These are phyloP conservation scores for Syngnathus rostellatus DNA, from an alignment of 2,797 vertebrate species.

Conservation along the genomic window DNA sequence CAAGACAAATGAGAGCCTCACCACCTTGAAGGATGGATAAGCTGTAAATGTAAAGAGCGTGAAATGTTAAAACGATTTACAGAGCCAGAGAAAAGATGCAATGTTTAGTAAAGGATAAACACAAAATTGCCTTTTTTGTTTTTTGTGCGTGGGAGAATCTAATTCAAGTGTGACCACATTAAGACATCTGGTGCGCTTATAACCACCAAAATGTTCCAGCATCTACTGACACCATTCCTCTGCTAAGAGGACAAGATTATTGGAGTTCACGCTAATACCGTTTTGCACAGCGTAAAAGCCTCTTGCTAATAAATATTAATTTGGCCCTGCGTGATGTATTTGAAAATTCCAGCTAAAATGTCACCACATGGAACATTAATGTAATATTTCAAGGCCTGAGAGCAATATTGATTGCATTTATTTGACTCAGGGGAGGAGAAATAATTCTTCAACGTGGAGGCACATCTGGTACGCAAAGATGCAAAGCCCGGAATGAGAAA, in stretches of 20 bases:
- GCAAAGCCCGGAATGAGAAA: slow-evolving; percentile 92
- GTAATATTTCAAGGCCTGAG: slow-evolving; percentile 99
- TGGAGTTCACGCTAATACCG: slow-evolving; percentile 91
- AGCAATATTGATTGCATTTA: slow-evolving; percentile 99
- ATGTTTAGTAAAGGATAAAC: slow-evolving; percentile 6
- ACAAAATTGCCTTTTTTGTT: slow-evolving; percentile 8
- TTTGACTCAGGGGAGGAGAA: slow-evolving; percentile 99
- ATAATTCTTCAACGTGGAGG: slow-evolving; percentile 99
- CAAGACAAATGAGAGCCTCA: slow-evolving; percentile 44
- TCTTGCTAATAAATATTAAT: slow-evolving; percentile 99
- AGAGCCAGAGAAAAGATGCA: slow-evolving; percentile 2
- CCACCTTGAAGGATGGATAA: slow-evolving; percentile 28
- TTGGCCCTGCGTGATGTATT: slow-evolving; percentile 99
- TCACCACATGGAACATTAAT: slow-evolving; percentile 99
- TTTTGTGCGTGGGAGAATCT: neutral
- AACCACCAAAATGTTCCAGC: slow-evolving; percentile 45
- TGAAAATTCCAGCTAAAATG: slow-evolving; percentile 99
- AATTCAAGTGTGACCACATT: slow-evolving; percentile 16
- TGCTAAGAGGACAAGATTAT: slow-evolving; percentile 69
- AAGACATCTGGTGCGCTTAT: slow-evolving; percentile 28
- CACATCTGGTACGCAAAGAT: slow-evolving; percentile 99
- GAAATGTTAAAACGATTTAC: slow-evolving; percentile 31
- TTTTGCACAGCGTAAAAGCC: slow-evolving; percentile 99
- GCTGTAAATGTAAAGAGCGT: slow-evolving; percentile 19
- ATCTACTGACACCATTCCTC: slow-evolving; percentile 52